phyloP scores from a whole-genome alignment of 2,888 invertebrate species.

The Diadegma fenestrale region DNA sequence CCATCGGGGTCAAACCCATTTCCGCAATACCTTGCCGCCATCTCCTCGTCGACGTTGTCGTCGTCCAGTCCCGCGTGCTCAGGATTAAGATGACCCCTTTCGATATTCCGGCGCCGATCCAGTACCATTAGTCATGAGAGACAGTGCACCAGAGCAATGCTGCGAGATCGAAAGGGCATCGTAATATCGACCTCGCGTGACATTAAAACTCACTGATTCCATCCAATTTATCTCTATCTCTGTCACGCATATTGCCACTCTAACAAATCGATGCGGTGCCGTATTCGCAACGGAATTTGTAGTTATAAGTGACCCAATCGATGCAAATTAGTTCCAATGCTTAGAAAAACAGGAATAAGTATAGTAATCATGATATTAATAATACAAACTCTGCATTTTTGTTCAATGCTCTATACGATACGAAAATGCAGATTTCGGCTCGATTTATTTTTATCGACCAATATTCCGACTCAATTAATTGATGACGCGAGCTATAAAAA shows the following conservation, averaged over 20 bases:
- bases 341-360: background rate
- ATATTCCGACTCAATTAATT: background rate
- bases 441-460: background rate
- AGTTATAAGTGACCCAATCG: background rate
- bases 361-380: background rate
- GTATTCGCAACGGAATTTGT: background rate
- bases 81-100: slow-evolving; percentile 67
- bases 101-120: slow-evolving; percentile 57
- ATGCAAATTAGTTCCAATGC: background rate
- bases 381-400: background rate
- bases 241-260: slow-evolving; percentile 4
- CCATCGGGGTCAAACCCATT: slow-evolving; percentile 63
- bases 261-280: background rate
- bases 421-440: background rate
- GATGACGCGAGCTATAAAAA: background rate
- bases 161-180: slow-evolving; percentile 1
- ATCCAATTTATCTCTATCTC: slow-evolving; percentile 43
- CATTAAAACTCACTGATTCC: slow-evolving; percentile 37
- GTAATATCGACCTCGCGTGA: slow-evolving; percentile 51
- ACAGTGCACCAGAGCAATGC: slow-evolving; percentile 40
- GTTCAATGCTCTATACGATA: background rate
- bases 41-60: slow-evolving; percentile 29
- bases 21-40: slow-evolving; percentile 44
- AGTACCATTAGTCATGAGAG: slow-evolving; percentile 61
- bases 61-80: slow-evolving; percentile 22